These are phyloP conservation scores for Astropecten irregularis DNA, from an alignment of 53 echinoderm and acorn worm species.

Conservation along the genomic window DNA sequence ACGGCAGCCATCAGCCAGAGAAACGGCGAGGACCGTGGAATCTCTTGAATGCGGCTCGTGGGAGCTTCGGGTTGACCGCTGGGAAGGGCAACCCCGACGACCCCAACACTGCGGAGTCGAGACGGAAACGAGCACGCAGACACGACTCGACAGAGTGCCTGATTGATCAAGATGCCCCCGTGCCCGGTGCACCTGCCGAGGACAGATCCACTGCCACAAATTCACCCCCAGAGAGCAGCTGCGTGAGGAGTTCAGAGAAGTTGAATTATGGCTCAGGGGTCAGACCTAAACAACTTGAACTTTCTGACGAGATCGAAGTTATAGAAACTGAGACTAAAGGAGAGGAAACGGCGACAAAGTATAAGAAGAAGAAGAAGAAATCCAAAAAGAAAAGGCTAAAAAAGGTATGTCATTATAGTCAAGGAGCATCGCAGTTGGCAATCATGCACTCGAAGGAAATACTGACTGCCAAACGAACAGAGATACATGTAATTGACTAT, in stretches of 20 bases:
- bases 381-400: conserved; percentile 32
- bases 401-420: no score
- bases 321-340: conserved; percentile 16
- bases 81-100: conserved; percentile 7
- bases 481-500: no score
- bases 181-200: not conserved
- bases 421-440: no score
- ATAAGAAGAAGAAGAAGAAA: conserved; percentile 40
- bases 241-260: not conserved
- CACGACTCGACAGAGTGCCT: conserved; percentile 7
- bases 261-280: not conserved
- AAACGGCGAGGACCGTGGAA: not conserved
- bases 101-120: not conserved
- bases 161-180: not conserved
- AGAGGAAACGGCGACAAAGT: not conserved
- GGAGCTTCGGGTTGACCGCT: not conserved
- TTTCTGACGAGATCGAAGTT: conserved; percentile 38
- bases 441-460: no score
- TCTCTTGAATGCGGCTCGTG: not conserved
- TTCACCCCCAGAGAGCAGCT: not conserved
- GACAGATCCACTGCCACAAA: not conserved
- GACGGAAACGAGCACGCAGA: not conserved
- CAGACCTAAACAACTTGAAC: conserved; percentile 17
- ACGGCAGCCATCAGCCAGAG: not conserved
- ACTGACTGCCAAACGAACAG: no score